Percentiles rank a stretch among this genome's conserved stretches.
Evolutionary conservation across 64 coral and sea anemone species (phyloP).

Genomic region (Orbicella faveolata): DNA sequence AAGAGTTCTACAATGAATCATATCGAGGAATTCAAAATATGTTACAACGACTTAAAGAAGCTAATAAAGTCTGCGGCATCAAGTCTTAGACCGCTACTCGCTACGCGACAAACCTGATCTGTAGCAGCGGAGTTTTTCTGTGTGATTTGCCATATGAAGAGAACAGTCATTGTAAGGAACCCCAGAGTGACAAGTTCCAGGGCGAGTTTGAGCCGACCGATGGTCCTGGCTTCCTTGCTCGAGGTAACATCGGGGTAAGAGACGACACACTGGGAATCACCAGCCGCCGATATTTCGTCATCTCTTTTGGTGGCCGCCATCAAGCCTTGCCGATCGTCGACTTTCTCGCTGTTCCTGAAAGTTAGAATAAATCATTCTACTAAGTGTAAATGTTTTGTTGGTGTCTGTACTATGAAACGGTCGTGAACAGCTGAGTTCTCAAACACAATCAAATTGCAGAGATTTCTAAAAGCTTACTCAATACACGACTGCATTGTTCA

Average conservation of each 20-base stretch:
- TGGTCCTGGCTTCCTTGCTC: conserved; percentile 44
- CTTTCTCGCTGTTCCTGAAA: conserved; percentile 2
- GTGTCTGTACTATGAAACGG: not conserved
- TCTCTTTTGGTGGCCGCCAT: not conserved
- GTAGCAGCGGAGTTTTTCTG: not conserved
- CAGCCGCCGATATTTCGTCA: not conserved
- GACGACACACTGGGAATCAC: conserved; percentile 18
- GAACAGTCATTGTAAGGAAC: conserved; percentile 58
- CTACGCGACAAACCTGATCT: not conserved
- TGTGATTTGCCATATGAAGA: conserved; percentile 66
- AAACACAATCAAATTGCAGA: not conserved
- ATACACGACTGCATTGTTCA: not conserved
- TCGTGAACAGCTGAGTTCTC: not conserved
- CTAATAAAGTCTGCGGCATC: not conserved
- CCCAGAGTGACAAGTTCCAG: conserved; percentile 37
- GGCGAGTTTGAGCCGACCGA: conserved; percentile 59
- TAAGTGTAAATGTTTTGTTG: not conserved
- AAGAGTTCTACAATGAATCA: no score
- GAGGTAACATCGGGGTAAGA: conserved; percentile 27
- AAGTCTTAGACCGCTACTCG: not conserved
- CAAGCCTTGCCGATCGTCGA: not conserved
- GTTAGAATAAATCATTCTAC: not conserved
- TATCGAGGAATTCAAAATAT: not conserved
- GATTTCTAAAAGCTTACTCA: not conserved
- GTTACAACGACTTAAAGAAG: not conserved